Conservation (phyloP, 2,113 vertebrate species). For the Podiceps cristatus region DNA sequence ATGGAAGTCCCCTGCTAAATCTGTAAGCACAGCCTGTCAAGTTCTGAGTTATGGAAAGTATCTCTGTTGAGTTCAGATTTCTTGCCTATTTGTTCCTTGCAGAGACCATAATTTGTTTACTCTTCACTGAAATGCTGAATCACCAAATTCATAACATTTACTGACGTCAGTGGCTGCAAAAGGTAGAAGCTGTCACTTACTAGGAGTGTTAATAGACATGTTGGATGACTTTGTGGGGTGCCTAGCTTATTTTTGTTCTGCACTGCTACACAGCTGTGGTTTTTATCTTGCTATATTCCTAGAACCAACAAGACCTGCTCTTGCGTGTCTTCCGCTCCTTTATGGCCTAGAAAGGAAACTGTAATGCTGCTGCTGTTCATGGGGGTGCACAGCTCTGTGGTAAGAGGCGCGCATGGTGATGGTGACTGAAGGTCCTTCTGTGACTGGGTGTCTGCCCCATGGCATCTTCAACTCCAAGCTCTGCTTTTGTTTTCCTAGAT, state of each 20-base stretch:
- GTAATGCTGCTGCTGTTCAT: not conserved
- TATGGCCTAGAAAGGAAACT: not conserved
- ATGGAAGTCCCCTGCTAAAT: not conserved
- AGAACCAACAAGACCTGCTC: not conserved
- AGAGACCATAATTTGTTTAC: not conserved
- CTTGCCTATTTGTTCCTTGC: not conserved
- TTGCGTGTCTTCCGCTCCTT: not conserved
- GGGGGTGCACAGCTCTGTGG: not conserved
- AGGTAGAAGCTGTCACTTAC: conserved; percentile 24
- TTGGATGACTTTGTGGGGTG: not conserved
- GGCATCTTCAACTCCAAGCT: not conserved
- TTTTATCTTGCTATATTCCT: not conserved
- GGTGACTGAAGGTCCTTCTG: not conserved
- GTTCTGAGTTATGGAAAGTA: not conserved
- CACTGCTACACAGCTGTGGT: not conserved
- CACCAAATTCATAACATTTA: not conserved
- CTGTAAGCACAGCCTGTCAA: not conserved
- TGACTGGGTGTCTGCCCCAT: not conserved
- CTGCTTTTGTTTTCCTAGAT: not conserved
- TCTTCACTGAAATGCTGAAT: not conserved
- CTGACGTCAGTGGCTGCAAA: not conserved
- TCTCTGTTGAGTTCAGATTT: conserved; percentile 5
- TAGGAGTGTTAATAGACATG: not conserved
- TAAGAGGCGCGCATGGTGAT: not conserved
- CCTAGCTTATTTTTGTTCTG: conserved; percentile 17